These are phyloP conservation scores for Enteromius viviparus DNA, from an alignment of 2,797 vertebrate genomes.

Conservation along the genomic window DNA sequence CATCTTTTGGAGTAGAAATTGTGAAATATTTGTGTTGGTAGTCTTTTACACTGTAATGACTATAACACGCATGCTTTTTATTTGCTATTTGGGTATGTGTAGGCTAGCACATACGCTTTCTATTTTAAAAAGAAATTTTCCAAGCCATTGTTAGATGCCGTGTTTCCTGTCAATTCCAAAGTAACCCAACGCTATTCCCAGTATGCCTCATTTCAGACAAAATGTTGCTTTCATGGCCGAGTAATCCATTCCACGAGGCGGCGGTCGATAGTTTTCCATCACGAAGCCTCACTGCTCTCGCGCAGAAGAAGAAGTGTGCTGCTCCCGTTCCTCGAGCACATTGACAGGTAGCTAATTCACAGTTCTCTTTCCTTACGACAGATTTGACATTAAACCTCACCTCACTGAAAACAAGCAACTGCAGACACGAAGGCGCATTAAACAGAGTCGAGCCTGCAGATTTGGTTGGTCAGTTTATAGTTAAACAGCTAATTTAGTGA, in stretches of 20 bases:
- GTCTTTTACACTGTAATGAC: no score
- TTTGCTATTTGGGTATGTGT: no score
- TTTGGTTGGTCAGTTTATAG: background rate
- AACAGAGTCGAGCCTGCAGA: background rate
- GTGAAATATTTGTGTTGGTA: no score
- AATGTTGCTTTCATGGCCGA: background rate
- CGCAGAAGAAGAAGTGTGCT: conserved; percentile 24
- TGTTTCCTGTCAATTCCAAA: no score
- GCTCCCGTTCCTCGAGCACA: conserved; percentile 60
- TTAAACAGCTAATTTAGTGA: conserved; percentile 10
- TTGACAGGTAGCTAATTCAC: conserved; percentile 74
- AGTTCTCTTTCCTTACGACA: conserved; percentile 27
- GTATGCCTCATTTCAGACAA: no score
- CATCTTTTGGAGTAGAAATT: no score
- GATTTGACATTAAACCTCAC: background rate
- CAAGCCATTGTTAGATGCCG: no score
- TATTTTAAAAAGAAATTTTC: no score
- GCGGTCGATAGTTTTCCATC: background rate
- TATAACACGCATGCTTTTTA: no score
- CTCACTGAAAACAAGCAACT: background rate
- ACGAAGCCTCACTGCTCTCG: background rate
- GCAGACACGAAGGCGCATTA: background rate
- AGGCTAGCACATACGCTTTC: no score
- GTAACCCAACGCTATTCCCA: no score
- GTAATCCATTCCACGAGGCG: conserved; percentile 10